Base-by-base conservation (phyloP, 2,797 vertebrate genomes). In the Thamnophis elegans region DNA sequence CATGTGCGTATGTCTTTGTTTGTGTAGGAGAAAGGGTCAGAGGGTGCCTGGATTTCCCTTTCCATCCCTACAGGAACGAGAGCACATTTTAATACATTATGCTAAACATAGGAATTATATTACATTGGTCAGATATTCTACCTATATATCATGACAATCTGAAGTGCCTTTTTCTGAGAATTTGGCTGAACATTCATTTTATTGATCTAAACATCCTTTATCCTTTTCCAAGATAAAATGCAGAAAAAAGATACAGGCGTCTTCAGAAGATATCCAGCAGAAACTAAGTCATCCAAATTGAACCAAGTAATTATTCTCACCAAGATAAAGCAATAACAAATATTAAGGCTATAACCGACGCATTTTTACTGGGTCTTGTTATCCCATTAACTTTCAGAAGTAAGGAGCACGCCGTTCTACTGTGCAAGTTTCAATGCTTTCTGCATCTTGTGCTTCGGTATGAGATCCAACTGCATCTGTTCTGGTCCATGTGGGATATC, bases 1-100 rank as follows among this genome's bases (percentile, higher is more conserved):
- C 18, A 1, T 12, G 0, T 36, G 11, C 5, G 36, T 13, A 18
- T 0, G 14, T 89, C 82, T 91, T 8, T 73, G 0, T 22, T 60
- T 36, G 89, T 90, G 89, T 62, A 93, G 0, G 47, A 85, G 8
- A 10, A 5, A 0, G 1, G 36, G 87, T 18, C 32, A 91, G 86
- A 88, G 1, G 8, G n/a, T n/a, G 65, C 87, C 73, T 93, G 10
- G 32, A 2, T 93, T 91, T 78, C 32, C 16, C 0, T 89, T 94
- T 90, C 91, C 82, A 47, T 82, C 94, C 26, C 8, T n/a, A 4
- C 60, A 78, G 90, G 60, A 0, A 1, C 0, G 93, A 93, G 92
- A 92, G 93, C 28, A 32, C 42, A 58, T 12, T n/a, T 0, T 20
- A 82, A 59, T 26, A 0, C 1, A 14, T 10, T 62, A 78, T 14